Percentiles rank a stretch among this genome's conserved stretches.
Evolutionary conservation across 35 echinoderm and acorn worm species (phyloP).

Genomic region (Ophioderma brevispina): DNA sequence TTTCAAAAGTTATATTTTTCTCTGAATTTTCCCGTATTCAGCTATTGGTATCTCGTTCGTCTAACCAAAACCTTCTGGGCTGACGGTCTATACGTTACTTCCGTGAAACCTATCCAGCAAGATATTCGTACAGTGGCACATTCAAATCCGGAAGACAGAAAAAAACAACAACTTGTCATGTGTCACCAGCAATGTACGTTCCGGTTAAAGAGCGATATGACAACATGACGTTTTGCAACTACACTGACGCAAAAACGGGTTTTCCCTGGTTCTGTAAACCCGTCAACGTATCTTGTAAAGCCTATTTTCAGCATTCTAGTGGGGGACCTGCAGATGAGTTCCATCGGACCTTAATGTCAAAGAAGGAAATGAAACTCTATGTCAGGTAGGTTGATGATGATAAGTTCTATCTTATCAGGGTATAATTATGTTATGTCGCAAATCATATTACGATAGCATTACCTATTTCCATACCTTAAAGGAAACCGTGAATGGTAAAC

Average conservation of each 20-base stretch:
- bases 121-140: not conserved
- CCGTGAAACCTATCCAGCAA: not conserved
- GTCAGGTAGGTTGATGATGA: too few species aligned
- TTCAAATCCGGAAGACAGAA: not conserved
- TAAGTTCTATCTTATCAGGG: too few species aligned
- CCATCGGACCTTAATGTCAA: not conserved
- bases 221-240: not conserved
- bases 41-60: too few species aligned
- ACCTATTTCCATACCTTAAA: too few species aligned
- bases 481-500: too few species aligned
- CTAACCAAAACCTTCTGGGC: too few species aligned
- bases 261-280: conserved; percentile 13
- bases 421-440: too few species aligned
- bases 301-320: not conserved
- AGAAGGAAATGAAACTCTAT: too few species aligned
- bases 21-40: too few species aligned
- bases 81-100: too few species aligned
- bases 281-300: not conserved
- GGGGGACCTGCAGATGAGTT: not conserved
- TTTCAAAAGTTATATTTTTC: too few species aligned
- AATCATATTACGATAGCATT: too few species aligned
- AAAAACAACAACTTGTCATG: not conserved
- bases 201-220: not conserved
- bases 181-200: not conserved
- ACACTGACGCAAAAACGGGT: not conserved